phyloP scores from a whole-genome alignment of 1,140 invertebrate species.

The Hyphantria cunea region DNA sequence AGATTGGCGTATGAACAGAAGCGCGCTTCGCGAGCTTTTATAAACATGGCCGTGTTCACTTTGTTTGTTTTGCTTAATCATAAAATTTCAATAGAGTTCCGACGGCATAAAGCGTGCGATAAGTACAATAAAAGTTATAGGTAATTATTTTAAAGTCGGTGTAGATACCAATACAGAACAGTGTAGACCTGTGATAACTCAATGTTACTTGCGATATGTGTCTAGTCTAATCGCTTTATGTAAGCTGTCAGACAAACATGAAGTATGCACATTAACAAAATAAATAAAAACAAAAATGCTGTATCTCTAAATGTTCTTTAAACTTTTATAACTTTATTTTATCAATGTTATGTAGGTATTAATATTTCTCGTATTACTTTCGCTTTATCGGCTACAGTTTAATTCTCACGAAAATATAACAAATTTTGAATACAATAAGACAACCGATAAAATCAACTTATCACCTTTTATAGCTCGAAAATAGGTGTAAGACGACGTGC shows the following conservation, averaged over 20 bases:
- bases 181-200: no score
- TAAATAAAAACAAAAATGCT: no score
- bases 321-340: background rate
- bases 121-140: constrained; percentile 20
- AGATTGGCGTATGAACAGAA: constrained; percentile 79
- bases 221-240: no score
- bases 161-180: background rate
- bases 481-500: constrained; percentile 2
- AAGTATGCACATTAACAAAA: no score
- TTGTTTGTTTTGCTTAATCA: constrained; percentile 77
- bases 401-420: constrained; percentile 1
- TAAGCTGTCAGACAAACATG: no score
- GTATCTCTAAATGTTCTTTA: no score
- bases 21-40: constrained; percentile 78
- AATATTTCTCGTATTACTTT: no score
- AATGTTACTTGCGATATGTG: no score
- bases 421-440: constrained; percentile 9
- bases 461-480: constrained; percentile 12
- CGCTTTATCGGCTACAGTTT: background rate
- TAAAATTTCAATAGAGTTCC: constrained; percentile 67
- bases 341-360: background rate
- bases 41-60: constrained; percentile 76
- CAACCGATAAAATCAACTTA: background rate
- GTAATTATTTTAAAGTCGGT: background rate
- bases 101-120: constrained; percentile 44